Conservation (phyloP, 2,797 vertebrate species). For the Austrolebias charrua region DNA sequence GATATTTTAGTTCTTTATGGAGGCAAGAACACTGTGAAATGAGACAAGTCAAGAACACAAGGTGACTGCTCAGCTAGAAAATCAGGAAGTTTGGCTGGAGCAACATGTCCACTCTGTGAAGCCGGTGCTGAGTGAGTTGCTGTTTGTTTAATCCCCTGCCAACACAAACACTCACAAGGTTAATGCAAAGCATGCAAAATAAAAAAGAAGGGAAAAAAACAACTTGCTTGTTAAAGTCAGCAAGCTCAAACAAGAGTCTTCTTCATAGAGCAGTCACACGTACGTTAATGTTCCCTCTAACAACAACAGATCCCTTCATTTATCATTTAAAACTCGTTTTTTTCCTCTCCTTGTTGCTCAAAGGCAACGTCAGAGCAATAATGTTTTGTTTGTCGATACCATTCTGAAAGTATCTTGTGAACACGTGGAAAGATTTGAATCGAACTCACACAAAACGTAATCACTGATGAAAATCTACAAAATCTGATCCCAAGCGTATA, state of each 20-base stretch:
- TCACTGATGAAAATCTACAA: too few species aligned
- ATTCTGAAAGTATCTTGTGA: too few species aligned
- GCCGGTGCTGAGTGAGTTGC: constrained; percentile 53
- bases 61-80: constrained; percentile 60
- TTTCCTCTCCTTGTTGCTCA: constrained; percentile 19
- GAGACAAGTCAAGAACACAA: constrained; percentile 37
- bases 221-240: constrained; percentile 33
- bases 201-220: constrained; percentile 26
- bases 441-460: too few species aligned
- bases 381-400: too few species aligned
- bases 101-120: constrained; percentile 59
- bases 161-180: constrained; percentile 19
- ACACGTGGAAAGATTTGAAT: too few species aligned
- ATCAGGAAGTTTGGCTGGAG: constrained; percentile 72
- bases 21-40: constrained; percentile 22
- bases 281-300: constrained; percentile 32
- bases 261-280: constrained; percentile 38
- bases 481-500: too few species aligned
- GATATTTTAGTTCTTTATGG: constrained; percentile 3
- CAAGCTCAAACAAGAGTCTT: constrained; percentile 50
- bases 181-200: constrained; percentile 38
- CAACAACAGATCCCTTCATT: constrained; percentile 58
- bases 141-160: constrained; percentile 54
- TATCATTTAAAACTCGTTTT: constrained; percentile 30
- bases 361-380: too few species aligned